Conservation (phyloP, 1,140 invertebrate species). For the Bilobella aurantiaca region DNA sequence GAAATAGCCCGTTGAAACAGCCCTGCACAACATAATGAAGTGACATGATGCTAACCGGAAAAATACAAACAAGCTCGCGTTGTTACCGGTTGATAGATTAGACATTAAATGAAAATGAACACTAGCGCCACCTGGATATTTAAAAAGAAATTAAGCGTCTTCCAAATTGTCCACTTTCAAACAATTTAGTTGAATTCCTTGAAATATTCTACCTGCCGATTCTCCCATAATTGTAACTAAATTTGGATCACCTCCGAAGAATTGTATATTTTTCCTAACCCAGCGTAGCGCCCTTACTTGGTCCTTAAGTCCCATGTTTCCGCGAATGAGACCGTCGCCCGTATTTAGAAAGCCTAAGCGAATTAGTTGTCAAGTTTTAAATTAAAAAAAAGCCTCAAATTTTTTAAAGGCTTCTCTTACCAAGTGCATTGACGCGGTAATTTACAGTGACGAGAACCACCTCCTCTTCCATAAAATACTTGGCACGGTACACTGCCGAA, state of each 20-base stretch:
- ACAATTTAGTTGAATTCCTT: no score
- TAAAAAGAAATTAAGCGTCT: no score
- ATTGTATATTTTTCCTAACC: slow-evolving; percentile 13
- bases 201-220: no score
- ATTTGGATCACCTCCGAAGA: slow-evolving; percentile 41
- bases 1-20: slow-evolving; percentile 23
- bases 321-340: slow-evolving; percentile 2
- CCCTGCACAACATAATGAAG: slow-evolving; percentile 2
- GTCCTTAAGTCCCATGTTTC: slow-evolving; percentile 6
- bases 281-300: slow-evolving; percentile 9
- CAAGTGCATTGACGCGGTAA: slow-evolving; percentile 44
- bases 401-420: slow-evolving; percentile 9
- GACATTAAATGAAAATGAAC: slow-evolving; percentile 55
- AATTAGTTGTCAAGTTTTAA: slow-evolving; percentile 3
- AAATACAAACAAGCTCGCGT: background rate
- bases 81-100: slow-evolving; percentile 34
- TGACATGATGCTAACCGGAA: background rate
- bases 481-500: slow-evolving; percentile 35
- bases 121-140: slow-evolving; percentile 47
- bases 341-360: slow-evolving; percentile 28
- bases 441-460: slow-evolving; percentile 50
- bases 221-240: slow-evolving; percentile 45
- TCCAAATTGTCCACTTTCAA: no score
- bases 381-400: no score
- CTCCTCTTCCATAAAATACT: slow-evolving; percentile 40